Evolutionary conservation across 1,140 invertebrate genomes (phyloP), one percentile per base, ranked within the genome.

Genomic region (Penaeus japonicus): DNA sequence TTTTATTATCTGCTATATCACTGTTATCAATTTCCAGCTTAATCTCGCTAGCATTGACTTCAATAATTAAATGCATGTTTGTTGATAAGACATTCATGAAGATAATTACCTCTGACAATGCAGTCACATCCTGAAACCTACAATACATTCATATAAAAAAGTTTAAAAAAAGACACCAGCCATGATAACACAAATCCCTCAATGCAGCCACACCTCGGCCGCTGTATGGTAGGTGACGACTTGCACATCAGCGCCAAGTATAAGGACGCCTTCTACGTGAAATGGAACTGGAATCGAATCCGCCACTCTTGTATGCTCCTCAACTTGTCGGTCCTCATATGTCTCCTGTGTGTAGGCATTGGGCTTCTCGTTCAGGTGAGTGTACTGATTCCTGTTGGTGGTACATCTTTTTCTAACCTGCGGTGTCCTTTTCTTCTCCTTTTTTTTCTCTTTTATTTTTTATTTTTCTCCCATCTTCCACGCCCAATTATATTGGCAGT

Each of bases 251-350:
- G 77, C 27, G 39, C 78, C 1, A 35, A 73, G 27, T 90, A 90
- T 78, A 73, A 87, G 82, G 83, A 89, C 54, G 83, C 89, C 53
- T 89, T 85, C 65, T 90, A 89, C 55, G 89, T 90, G 35, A 81
- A 47, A 30, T 90, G 89, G 89, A 90, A 90, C 78, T 90, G 89
- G 89, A 32, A n/a, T 1, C 83, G 87, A 35, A 88, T 90, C 32
- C 57, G 89, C 57, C 86, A 85, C 47, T 57, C 77, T 0, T 90
- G 89, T 53, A 83, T 85, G 47, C 12, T 89, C 22, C 22, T 89
- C 73, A 89, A 90, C 55, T 3, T 90, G 30, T 84, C 86, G 0
- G 53, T 90, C 22, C 89, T 90, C 30, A 53, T 90, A n/a, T 55
- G 73, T n/a, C 82, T 90, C 27, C 80, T 90, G 27, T 88, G 87